Conservation (phyloP, 2,797 vertebrate species). For the Enoplosus armatus region DNA sequence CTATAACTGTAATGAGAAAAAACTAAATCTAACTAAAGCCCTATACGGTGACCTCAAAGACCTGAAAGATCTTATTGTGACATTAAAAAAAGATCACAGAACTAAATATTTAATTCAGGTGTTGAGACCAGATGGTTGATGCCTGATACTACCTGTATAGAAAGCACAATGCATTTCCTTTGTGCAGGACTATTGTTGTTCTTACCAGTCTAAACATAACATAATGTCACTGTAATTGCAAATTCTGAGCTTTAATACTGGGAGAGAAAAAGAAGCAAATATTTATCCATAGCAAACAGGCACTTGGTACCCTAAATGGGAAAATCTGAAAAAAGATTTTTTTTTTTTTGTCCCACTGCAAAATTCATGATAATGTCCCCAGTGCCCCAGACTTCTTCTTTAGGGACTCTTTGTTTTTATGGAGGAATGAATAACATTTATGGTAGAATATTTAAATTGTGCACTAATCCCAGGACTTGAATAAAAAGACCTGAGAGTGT, state of each 20-base stretch:
- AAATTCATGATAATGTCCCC: constrained; percentile 23
- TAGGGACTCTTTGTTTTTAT: constrained; percentile 7
- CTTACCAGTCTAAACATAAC: too few relatives aligned
- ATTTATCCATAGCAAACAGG: neutral
- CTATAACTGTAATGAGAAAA: neutral
- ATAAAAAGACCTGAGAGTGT: constrained; percentile 39
- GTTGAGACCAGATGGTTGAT: neutral
- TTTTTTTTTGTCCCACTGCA: neutral
- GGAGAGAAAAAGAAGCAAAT: neutral
- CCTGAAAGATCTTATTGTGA: too few relatives aligned
- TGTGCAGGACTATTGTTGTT: neutral
- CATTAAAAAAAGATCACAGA: neutral
- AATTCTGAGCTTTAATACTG: too few relatives aligned
- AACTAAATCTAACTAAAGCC: neutral
- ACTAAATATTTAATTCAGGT: neutral
- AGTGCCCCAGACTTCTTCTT: neutral
- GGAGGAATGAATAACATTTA: constrained; percentile 34
- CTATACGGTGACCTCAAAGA: neutral
- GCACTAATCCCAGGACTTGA: constrained; percentile 26
- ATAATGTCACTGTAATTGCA: neutral
- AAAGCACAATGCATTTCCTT: neutral
- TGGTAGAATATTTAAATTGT: constrained; percentile 33
- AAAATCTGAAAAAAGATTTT: neutral
- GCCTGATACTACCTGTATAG: neutral
- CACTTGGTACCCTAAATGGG: neutral